Evolutionary conservation across 2,888 invertebrate species (phyloP), one percentile per base, ranked within the genome.

Genomic region (Ichneumoninae sp.): DNA sequence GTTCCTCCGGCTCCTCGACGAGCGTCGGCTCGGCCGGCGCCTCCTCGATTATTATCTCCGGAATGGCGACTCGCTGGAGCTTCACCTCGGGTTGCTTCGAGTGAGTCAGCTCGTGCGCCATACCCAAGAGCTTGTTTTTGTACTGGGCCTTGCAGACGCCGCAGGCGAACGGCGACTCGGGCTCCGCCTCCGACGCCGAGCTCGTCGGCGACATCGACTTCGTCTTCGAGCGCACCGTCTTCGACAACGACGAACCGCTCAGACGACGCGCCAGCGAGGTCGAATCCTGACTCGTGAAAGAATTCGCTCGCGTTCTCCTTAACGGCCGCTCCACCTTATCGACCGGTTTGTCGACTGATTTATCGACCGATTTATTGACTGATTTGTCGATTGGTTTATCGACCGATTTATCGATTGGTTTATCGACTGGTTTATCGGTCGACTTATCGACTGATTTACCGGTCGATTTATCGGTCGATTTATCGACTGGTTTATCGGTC

Each of bases 61-160:
- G 22, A 13, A 88, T 7, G 0, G 16, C 22, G 13, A 92, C 66
- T 74, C 89, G 91, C 13, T 89, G 40, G 16, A 93, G 83, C 68
- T 90, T 89, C 5, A 93, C 81, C 74, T 88, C 83, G 5, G 89
- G 88, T 33, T 89, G 90, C 60, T 92, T 93, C 44, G 88, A 89
- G 69, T 93, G 93, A 0, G 89, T 88, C 16, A 93, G 69, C 75
- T 91, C 89, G 57, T 93, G 93, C 10, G 88, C 85, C 52, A 89
- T 85, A 19, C 89, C 89, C 13, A 87, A 73, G 0, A 91, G 81
- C 81, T 89, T 92, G 44, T 84, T 92, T 33, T 90, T 88, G 63
- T 87, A 92, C 52, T 83, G 85, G 19, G 86, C 84, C 13, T 79
- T 85, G 50, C 93, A 93, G 10, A 90, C 85, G 6, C 87, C 83